These are phyloP conservation scores for Limenitis arthemis DNA, from an alignment of 2,888 invertebrate species.

Conservation along the genomic window DNA sequence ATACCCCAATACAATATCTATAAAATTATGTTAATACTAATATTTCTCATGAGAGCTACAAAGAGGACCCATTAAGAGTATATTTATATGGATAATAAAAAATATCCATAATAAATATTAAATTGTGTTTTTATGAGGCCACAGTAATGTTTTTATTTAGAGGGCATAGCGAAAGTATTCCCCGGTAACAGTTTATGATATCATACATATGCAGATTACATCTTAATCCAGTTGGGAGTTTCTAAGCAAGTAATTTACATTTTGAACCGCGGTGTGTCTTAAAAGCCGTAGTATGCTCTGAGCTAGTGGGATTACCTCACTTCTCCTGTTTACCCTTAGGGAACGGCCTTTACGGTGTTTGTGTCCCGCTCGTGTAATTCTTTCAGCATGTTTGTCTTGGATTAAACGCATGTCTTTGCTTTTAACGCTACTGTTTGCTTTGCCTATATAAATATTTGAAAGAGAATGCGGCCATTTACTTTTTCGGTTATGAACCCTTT, in stretches of 20 bases:
- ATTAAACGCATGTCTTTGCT: constrained; percentile 68
- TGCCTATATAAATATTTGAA: constrained; percentile 62
- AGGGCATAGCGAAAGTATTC: constrained; percentile 14
- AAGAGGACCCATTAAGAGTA: too few relatives aligned
- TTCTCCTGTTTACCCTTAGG: constrained; percentile 51
- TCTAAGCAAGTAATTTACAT: constrained; percentile 56
- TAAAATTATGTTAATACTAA: too few relatives aligned
- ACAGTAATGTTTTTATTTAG: constrained; percentile 2
- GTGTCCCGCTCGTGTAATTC: constrained; percentile 60
- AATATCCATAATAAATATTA: too few relatives aligned
- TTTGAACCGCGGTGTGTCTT: constrained; percentile 50
- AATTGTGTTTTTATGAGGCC: not conserved
- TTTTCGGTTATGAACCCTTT: constrained; percentile 55
- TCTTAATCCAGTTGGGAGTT: constrained; percentile 46
- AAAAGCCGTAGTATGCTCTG: constrained; percentile 40
- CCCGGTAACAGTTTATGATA: constrained; percentile 31
- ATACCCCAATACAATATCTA: too few relatives aligned
- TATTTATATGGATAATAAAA: too few relatives aligned
- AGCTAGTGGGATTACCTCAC: constrained; percentile 56
- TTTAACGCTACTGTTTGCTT: constrained; percentile 66
- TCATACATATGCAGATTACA: constrained; percentile 50
- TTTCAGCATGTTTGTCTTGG: constrained; percentile 64
- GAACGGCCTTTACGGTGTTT: constrained; percentile 49
- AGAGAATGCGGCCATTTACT: constrained; percentile 55
- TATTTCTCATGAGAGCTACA: too few relatives aligned